These are phyloP conservation scores for Euwallacea similis DNA, from an alignment of 1,140 invertebrate genomes.

Conservation along the genomic window DNA sequence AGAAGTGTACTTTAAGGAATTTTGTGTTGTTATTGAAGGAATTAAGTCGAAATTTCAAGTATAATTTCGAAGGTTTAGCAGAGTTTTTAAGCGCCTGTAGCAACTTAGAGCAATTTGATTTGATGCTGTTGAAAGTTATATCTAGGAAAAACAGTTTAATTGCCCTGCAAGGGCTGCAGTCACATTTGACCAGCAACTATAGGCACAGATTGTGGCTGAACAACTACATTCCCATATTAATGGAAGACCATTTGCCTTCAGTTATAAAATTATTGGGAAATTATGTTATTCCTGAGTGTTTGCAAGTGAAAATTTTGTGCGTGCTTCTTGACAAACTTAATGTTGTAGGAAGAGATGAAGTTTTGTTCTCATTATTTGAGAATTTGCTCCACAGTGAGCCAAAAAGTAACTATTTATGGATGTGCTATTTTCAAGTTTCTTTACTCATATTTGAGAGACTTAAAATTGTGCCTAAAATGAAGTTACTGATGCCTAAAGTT, in stretches of 20 bases:
- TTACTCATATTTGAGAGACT: constrained; percentile 29
- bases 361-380: constrained; percentile 10
- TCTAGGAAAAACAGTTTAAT: constrained; percentile 6
- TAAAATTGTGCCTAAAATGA: not conserved
- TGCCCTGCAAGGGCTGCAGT: not conserved
- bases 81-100: not conserved
- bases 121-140: constrained; percentile 28
- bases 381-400: constrained; percentile 9
- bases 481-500: not conserved
- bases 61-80: not conserved
- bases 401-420: constrained; percentile 31
- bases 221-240: constrained; percentile 38
- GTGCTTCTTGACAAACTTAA: constrained; percentile 2
- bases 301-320: constrained; percentile 39
- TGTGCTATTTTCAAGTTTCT: constrained; percentile 39
- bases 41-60: constrained; percentile 19
- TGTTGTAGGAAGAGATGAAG: not conserved
- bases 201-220: constrained; percentile 35
- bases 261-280: constrained; percentile 22
- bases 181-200: not conserved
- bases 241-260: constrained; percentile 18
- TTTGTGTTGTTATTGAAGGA: constrained; percentile 34
- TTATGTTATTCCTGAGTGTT: constrained; percentile 22
- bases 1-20: constrained; percentile 35
- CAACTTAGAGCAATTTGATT: constrained; percentile 29